These are phyloP conservation scores for Amphiprion clarkii DNA, from an alignment of 2,797 vertebrate genomes.

Conservation along the genomic window DNA sequence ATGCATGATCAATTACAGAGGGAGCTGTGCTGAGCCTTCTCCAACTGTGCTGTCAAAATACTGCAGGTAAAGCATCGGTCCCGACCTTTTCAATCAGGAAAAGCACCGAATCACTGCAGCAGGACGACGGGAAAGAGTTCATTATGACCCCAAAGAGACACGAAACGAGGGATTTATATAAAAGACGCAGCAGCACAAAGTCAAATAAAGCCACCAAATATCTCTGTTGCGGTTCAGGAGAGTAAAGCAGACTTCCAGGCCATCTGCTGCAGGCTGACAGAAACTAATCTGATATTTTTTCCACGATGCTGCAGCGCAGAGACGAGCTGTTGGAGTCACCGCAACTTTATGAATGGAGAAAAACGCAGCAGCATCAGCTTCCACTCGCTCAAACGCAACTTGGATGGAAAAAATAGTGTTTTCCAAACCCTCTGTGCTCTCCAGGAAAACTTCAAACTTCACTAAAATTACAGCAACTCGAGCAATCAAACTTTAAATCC, in stretches of 20 bases:
- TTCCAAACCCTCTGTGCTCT: constrained; percentile 11
- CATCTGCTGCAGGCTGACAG: constrained; percentile 16
- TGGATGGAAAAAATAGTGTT: constrained; percentile 11
- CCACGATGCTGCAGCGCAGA: constrained; percentile 17
- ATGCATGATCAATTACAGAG: constrained; percentile 63
- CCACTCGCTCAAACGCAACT: constrained; percentile 27
- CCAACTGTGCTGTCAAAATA: constrained; percentile 52
- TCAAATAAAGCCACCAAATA: background rate
- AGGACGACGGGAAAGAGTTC: no score
- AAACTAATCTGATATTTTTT: constrained; percentile 17
- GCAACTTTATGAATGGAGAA: constrained; percentile 79
- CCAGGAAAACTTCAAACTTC: constrained; percentile 17
- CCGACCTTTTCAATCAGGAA: background rate
- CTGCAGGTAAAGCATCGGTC: constrained; percentile 27
- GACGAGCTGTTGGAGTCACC: constrained; percentile 41
- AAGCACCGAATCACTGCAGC: background rate
- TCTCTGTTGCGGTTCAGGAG: background rate
- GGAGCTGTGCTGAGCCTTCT: constrained; percentile 29
- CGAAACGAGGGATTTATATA: background rate
- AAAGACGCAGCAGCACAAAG: background rate
- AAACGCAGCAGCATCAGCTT: constrained; percentile 50
- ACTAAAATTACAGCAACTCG: constrained; percentile 1
- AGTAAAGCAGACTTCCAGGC: background rate
- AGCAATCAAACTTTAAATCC: constrained; percentile 37
- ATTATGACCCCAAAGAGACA: background rate